phyloP scores from a whole-genome alignment of 2,888 invertebrate species.

The Platypus cylindrus region DNA sequence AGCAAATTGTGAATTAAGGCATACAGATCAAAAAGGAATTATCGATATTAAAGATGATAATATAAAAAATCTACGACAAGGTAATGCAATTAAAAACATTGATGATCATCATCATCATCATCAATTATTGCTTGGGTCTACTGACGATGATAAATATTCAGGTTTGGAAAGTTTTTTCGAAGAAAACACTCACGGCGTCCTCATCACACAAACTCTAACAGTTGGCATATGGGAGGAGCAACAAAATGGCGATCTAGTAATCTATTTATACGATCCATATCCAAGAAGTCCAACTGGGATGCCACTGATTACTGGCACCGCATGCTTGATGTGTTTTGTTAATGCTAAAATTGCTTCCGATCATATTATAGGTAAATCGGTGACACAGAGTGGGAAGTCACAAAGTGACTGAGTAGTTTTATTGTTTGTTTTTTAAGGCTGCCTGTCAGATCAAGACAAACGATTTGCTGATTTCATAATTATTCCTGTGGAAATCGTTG shows the following conservation, averaged over 20 bases:
- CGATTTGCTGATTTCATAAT: slow-evolving; percentile 33
- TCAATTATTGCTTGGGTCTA: background rate
- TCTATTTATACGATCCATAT: slow-evolving; percentile 48
- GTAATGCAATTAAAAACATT: slow-evolving; percentile 23
- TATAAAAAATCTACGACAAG: slow-evolving; percentile 32
- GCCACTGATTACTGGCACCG: slow-evolving; percentile 35
- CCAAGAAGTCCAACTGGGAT: slow-evolving; percentile 35
- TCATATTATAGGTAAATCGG: slow-evolving; percentile 40
- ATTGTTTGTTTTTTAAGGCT: slow-evolving; percentile 26
- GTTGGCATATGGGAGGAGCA: slow-evolving; percentile 41
- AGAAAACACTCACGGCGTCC: slow-evolving; percentile 41
- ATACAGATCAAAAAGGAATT: slow-evolving; percentile 36
- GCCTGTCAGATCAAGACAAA: slow-evolving; percentile 34
- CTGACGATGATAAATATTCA: slow-evolving; percentile 17
- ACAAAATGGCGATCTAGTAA: slow-evolving; percentile 31
- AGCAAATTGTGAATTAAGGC: slow-evolving; percentile 35
- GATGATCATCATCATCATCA: background rate
- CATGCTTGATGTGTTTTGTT: slow-evolving; percentile 41
- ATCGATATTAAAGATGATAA: slow-evolving; percentile 37
- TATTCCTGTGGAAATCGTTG: slow-evolving; percentile 30
- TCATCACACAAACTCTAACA: slow-evolving; percentile 34
- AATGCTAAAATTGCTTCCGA: slow-evolving; percentile 38
- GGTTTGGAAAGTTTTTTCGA: slow-evolving; percentile 46
- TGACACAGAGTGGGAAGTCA: too few relatives aligned
- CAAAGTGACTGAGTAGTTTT: background rate